Evolutionary conservation across 37 sponge, comb jelly and placozoan species (phyloP), one percentile per base, ranked within the genome.

Genomic region (Lycopodina hypogea): DNA sequence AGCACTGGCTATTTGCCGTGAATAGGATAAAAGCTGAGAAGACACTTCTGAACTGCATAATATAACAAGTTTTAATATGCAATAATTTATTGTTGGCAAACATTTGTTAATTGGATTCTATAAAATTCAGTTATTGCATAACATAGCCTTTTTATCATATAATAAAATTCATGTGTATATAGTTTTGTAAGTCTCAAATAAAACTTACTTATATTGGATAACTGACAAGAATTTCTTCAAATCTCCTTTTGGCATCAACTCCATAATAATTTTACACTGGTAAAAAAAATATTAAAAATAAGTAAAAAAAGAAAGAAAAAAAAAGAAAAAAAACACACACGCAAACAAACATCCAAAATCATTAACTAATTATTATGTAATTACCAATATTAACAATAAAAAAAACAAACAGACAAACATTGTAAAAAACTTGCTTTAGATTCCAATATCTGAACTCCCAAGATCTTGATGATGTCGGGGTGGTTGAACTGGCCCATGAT

Each of bases 401-500:
- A n/a, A n/a, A n/a, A n/a, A n/a, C n/a, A n/a, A n/a, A n/a, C n/a
- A n/a, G n/a, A n/a, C n/a, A n/a, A n/a, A n/a, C n/a, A n/a, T n/a
- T n/a, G n/a, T n/a, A n/a, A n/a, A n/a, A n/a, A 9, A 45, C 4
- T 45, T 45, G 9, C 48, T 45, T 45, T 45, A 45, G 8, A 12
- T 9, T 45, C 48, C 9, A 9, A 45, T 45, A 45, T 45, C 48
- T 45, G 48, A 45, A 45, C 48, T 45, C 48, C 48, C 4, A 45
- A 45, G 9, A 45, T 45, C 48, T 45, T 45, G 48, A 45, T 45
- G 9, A 45, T 45, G 9, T 45, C 48, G 48, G 83, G 76, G 41
- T 81, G 73, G 39, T 61, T 81, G 65, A 81, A 81, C 66, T 81
- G 82, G 36, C 82, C 82, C 82, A 81, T 83, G 76, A 83, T 83